Conservation (phyloP, 2,888 invertebrate genomes). For the Leptarthrus brevirostris region DNA sequence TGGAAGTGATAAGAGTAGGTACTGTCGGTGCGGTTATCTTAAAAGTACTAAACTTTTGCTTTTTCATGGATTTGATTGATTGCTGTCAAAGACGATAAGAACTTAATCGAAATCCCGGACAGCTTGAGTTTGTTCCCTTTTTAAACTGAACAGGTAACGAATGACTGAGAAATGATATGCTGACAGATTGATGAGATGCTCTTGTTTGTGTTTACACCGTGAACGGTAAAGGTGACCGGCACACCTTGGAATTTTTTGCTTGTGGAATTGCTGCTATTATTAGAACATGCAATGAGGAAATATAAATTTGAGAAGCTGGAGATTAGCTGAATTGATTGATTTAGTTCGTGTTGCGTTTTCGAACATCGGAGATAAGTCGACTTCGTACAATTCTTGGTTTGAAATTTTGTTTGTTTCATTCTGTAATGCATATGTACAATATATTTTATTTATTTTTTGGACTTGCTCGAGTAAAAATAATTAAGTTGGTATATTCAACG, state of each 20-base stretch:
- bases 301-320: neutral
- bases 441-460: no score
- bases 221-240: conserved; percentile 7
- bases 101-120: conserved; percentile 30
- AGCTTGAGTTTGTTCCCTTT: conserved; percentile 1
- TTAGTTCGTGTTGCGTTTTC: neutral
- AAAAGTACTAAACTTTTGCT: conserved; percentile 7
- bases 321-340: conserved; percentile 22
- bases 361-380: no score
- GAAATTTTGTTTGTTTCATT: neutral
- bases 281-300: neutral
- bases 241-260: conserved; percentile 10
- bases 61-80: conserved; percentile 51
- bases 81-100: conserved; percentile 53
- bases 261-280: conserved; percentile 1
- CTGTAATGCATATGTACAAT: no score
- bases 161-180: conserved; percentile 29
- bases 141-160: conserved; percentile 27
- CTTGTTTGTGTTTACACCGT: neutral
- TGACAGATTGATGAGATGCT: conserved; percentile 33
- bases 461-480: no score
- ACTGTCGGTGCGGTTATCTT: neutral
- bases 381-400: no score
- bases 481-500: no score
- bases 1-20: neutral